A percentile compares a stretch with the other conserved stretches of the same genome.
Evolutionary conservation across 2,797 vertebrate genomes (phyloP).

Genomic region (Crocodylus rhombifer): DNA sequence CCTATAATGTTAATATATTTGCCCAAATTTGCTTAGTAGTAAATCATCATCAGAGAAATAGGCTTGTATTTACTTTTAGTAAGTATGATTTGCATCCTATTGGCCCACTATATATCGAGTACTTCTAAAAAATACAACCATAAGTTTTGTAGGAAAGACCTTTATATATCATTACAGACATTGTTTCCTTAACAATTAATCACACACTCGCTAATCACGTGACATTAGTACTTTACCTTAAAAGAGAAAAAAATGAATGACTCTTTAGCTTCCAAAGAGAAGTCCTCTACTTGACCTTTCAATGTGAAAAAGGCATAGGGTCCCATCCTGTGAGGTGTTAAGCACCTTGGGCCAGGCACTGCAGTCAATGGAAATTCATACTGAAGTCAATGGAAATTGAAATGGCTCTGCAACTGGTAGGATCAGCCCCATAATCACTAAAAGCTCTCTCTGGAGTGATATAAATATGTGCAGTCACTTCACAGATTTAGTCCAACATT

Average conservation of each 20-base stretch:
- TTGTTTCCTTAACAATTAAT: conserved; percentile 82
- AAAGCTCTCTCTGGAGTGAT: conserved; percentile 68
- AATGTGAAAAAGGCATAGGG: conserved; percentile 16
- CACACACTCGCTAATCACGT: conserved; percentile 75
- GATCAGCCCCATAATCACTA: conserved; percentile 55
- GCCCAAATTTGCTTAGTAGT: conserved; percentile 80
- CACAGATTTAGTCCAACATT: conserved; percentile 67
- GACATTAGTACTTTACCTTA: conserved; percentile 74
- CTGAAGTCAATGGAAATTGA: conserved; percentile 3
- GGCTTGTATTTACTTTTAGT: conserved; percentile 82
- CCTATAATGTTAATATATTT: conserved; percentile 82
- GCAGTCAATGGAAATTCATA: background rate
- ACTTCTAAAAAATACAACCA: conserved; percentile 75
- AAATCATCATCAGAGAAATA: conserved; percentile 84
- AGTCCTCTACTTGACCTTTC: conserved; percentile 80
- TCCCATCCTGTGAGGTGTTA: conserved; percentile 38
- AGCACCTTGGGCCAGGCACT: rapidly evolving
- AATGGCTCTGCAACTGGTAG: conserved; percentile 10
- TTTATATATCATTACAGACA: conserved; percentile 82
- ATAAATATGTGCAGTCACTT: conserved; percentile 75
- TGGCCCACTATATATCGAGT: conserved; percentile 82
- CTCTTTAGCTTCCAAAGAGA: conserved; percentile 71
- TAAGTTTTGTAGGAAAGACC: conserved; percentile 79
- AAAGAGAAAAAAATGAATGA: conserved; percentile 77
- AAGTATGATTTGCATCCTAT: conserved; percentile 78